Base-by-base conservation (phyloP, 2,888 invertebrate species). In the Xestia xanthographa region DNA sequence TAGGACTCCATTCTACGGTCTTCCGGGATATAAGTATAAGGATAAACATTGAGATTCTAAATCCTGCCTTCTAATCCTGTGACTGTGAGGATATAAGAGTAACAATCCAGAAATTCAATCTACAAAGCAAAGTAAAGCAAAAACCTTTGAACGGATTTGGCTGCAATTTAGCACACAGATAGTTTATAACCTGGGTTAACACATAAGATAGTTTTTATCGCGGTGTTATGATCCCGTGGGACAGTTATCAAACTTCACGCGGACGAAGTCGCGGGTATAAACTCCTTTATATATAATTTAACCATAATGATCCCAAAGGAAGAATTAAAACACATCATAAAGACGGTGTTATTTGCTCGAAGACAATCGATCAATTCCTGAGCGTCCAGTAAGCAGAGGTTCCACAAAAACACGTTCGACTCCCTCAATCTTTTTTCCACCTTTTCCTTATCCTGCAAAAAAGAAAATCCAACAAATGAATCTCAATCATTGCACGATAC, bases 401-500 rank as follows among this genome's bases (percentile, higher is more conserved):
- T 58, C 26, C 1, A 68, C 29, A 79, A 80, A 83, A 66, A 83
- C 79, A 67, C 14, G 26, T 43, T 63, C 38, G 9, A 50, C 5
- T 63, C 72, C 45, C 29, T 58, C 29, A 50, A 58, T 77, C 43
- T 71, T 83, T 66, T 83, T 83, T 34, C 56, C 63, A 83, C 63
- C 53, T 70, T 76, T 76, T 75, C 73, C 77, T 85, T 73, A 72
- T 77, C 38, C 70, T 72, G 63, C 66, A 75, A 80, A 85, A 86
- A 84, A 81, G 60, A 79, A 83, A 82, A 78, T 76, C 66, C 45
- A 79, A 60, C 34, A 60, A 86, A 84, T 87, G 71, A 84, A 80
- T 87, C 86, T 80, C 66, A 75, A 84, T 87, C 80, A 84, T 80
- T 84, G 72, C 68, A 72, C 79, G 75, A 78, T 82, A 79, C 68